Evolutionary conservation across 2,113 vertebrate genomes (phyloP), one percentile per base, ranked within the genome.

Genomic region (Solenodon paradoxus): DNA sequence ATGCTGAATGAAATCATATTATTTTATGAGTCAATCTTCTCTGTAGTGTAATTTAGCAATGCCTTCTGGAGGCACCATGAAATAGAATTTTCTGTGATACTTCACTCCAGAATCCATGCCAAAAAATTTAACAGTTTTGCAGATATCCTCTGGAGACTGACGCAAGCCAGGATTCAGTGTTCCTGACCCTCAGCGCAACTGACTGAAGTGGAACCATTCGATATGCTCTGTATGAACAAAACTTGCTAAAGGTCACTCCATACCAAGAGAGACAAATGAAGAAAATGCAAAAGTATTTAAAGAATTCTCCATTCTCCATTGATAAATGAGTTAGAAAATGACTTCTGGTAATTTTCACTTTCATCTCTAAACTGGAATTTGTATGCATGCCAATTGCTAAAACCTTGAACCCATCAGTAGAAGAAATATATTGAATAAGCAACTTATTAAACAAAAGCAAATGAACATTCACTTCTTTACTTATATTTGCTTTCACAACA

Each of bases 11-110:
- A 97, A 96, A 96, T 96, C 95, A 94, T 69, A 59, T 55, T 93
- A 92, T 71, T 86, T 92, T 97, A 74, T 93, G 90, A 97, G 92
- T 95, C 82, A 92, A 59, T 59, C 82, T 94, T 77, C 49, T 95
- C 80, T 86, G 53, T 32, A 82, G 45, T 79, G 20, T 95, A 94
- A 95, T 96, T 96, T 80, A 95, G 88, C 38, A 5, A 30, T 91
- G 59, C 57, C 63, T 95, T 95, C 82, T 40, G 55, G 69, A 95
- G 87, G 92, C 77, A 89, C 87, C 90, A 63, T 86, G 90, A 95
- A 96, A 95, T 38, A 88, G 64, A 95, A 90, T 80, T 95, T 77
- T 92, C 94, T 96, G 57, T 72, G 88, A 95, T 89, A 92, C 59
- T 96, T 89, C 55, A 92, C 63, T 95, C 82, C 55, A 88, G 63